phyloP scores from a whole-genome alignment of 1,140 invertebrate species.

The Zaprionus taronus region DNA sequence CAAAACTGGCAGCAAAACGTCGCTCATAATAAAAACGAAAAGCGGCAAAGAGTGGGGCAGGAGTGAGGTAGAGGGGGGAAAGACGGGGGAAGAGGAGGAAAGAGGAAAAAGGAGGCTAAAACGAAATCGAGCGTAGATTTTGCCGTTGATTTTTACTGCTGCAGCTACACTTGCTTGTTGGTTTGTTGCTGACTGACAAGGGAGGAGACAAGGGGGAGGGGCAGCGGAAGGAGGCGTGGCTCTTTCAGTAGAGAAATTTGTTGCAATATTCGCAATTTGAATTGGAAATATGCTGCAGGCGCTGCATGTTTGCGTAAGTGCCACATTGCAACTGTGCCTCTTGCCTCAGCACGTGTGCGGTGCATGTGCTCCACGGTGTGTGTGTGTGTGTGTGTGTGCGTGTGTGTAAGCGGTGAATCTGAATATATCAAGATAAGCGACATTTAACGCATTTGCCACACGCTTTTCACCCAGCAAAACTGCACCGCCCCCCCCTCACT shows the following conservation, averaged over 20 bases:
- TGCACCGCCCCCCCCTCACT: background rate
- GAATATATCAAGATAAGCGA: slow-evolving; percentile 65
- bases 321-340: slow-evolving; percentile 30
- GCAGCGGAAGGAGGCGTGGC: background rate
- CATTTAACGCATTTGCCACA: slow-evolving; percentile 65
- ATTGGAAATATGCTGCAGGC: slow-evolving; percentile 68
- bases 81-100: background rate
- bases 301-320: slow-evolving; percentile 62
- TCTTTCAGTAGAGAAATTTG: slow-evolving; percentile 46
- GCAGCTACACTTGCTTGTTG: background rate
- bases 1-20: slow-evolving; percentile 42
- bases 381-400: slow-evolving; percentile 31
- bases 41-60: background rate
- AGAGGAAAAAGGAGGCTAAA: slow-evolving; percentile 11
- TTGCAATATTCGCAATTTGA: slow-evolving; percentile 71
- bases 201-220: no score
- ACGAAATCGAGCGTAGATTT: slow-evolving; percentile 60
- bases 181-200: background rate
- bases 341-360: slow-evolving; percentile 17
- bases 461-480: slow-evolving; percentile 51
- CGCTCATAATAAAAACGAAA: slow-evolving; percentile 20
- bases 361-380: background rate
- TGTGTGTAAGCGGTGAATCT: slow-evolving; percentile 18
- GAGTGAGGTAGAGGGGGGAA: background rate
- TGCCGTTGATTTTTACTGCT: slow-evolving; percentile 29